These are phyloP conservation scores for Eupeodes latifasciatus DNA, from an alignment of 2,888 invertebrate species.

Conservation along the genomic window DNA sequence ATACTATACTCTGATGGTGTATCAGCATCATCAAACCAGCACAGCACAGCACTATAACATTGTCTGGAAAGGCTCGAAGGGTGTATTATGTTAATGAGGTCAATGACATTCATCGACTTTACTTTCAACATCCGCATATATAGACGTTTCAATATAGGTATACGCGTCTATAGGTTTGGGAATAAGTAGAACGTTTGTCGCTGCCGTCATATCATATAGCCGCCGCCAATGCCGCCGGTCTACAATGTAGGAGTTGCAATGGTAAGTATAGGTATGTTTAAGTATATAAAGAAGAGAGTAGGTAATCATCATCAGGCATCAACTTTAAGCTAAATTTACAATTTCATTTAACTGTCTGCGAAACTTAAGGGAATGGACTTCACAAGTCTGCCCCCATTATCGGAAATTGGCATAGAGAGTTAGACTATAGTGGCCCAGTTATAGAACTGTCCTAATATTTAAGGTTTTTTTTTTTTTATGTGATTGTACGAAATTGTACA, in stretches of 20 bases:
- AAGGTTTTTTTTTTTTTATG: not conserved
- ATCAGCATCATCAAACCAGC: not conserved
- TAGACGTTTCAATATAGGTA: too few species aligned
- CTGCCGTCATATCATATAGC: not conserved
- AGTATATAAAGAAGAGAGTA: constrained; percentile 7
- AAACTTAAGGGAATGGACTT: not conserved
- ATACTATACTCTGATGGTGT: too few species aligned
- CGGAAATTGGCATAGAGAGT: not conserved
- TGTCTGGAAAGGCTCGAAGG: constrained; percentile 74
- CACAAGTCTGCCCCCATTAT: too few species aligned
- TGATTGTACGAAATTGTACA: not conserved
- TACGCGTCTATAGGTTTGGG: too few species aligned
- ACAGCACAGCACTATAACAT: not conserved
- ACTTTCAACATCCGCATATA: constrained; percentile 3
- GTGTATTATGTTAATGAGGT: constrained; percentile 82
- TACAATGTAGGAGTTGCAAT: not conserved
- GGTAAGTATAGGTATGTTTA: not conserved
- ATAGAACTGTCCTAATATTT: constrained; percentile 40
- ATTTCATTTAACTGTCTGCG: constrained; percentile 42
- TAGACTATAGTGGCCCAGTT: constrained; percentile 56
- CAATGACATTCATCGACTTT: constrained; percentile 79
- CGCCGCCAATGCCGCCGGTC: not conserved
- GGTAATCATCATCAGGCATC: constrained; percentile 60
- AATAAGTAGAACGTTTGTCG: not conserved
- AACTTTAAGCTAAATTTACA: constrained; percentile 61